Conservation (phyloP, 2,888 invertebrate genomes). For the Lycophotia porphyrea region DNA sequence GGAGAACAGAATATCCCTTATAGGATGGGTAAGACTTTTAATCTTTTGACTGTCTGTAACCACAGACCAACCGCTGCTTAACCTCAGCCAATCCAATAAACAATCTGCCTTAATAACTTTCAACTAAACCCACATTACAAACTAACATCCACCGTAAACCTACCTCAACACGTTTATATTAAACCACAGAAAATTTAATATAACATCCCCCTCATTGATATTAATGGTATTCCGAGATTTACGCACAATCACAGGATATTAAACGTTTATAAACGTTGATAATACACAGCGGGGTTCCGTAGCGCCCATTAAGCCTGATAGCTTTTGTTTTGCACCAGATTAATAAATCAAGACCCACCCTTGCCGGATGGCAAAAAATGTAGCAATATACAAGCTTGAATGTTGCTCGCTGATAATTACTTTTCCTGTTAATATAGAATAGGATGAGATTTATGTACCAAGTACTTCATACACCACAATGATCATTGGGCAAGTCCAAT, state of each 20-base stretch:
- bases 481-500: neutral
- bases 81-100: neutral
- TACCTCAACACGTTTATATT: constrained; percentile 48
- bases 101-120: constrained; percentile 1
- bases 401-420: constrained; percentile 41
- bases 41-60: neutral
- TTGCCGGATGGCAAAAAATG: constrained; percentile 49
- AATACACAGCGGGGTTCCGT: constrained; percentile 57
- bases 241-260: constrained; percentile 64
- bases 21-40: neutral
- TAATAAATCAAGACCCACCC: constrained; percentile 60
- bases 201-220: constrained; percentile 59
- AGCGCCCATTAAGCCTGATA: constrained; percentile 62
- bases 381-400: constrained; percentile 50
- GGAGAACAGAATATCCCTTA: neutral
- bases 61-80: neutral
- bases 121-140: constrained; percentile 16
- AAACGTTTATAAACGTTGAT: constrained; percentile 64
- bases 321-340: constrained; percentile 63
- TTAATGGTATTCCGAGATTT: constrained; percentile 63
- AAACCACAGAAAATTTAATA: constrained; percentile 59
- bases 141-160: constrained; percentile 38
- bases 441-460: constrained; percentile 4
- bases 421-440: constrained; percentile 27
- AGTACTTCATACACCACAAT: neutral